Evolutionary conservation across 2,797 vertebrate genomes (phyloP), one percentile per base, ranked within the genome.

Genomic region (Bradypodion pumilum): DNA sequence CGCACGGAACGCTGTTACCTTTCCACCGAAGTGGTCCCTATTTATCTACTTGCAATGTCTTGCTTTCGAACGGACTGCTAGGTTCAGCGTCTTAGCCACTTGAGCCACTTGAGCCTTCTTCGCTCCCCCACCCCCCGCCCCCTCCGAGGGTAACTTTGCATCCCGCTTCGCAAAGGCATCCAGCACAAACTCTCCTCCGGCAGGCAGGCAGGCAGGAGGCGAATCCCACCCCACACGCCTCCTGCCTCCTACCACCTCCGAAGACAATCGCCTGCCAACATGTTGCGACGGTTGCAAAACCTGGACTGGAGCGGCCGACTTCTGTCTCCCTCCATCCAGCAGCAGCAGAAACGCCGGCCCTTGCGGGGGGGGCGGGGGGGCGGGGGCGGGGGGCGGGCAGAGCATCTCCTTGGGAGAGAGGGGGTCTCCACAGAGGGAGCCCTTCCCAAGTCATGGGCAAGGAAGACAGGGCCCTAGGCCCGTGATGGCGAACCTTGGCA

Each of bases 221-320:
- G 94, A 94, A 94, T 94, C 93, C 93, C 92, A 93, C 89, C 93
- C 93, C 87, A 84, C 69, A 27, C 10, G 12, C 63, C 63, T 95
- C 96, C 94, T 97, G 95, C 97, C 97, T 96, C 96, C 93, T 95
- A 96, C 94, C 97, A 95, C 97, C 97, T 96, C 96, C 93, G 92
- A 91, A 92, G 92, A 93, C 93, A 92, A 91, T 92, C 92, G 92
- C 91, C 93, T 93, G 94, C 93, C 94, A 93, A 94, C 94, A 93
- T 91, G 92, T 91, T 88, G 92, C 89, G 93, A 84, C 95, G 92
- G 91, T 90, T 93, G 95, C 94, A 96, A 96, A 96, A 96, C 95
- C 95, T 91, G 96, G 95, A 96, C 95, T 95, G 96, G 96, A 96
- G 93, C 94, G 89, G 86, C 93, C 87, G 78, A 60, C 0, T 90